A percentile compares a stretch with the other conserved stretches of the same genome.
Evolutionary conservation across 2,113 vertebrate genomes (phyloP).

Genomic region (Hipposideros armiger): DNA sequence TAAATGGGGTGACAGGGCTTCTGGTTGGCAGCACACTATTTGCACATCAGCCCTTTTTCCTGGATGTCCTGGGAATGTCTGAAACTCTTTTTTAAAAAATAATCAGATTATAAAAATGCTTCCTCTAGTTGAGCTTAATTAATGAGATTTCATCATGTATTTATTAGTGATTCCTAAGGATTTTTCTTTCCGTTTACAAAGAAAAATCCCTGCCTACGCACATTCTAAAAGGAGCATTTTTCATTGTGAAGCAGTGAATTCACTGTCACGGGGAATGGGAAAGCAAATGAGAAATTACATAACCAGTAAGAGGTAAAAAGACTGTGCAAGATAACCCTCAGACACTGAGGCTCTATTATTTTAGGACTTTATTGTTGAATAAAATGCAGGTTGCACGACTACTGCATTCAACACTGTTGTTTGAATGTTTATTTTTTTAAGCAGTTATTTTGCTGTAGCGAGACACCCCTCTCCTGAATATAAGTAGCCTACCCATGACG

Average conservation of each 20-base stretch:
- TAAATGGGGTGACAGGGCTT: not conserved
- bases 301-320: not conserved
- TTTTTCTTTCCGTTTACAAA: not conserved
- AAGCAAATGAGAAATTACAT: not conserved
- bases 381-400: not conserved
- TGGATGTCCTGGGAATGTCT: not conserved
- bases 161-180: not conserved
- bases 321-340: not conserved
- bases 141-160: not conserved
- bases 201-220: not conserved
- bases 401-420: not conserved
- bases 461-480: not conserved
- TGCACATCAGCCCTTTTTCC: not conserved
- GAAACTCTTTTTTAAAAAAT: not conserved
- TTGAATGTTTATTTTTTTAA: slow-evolving; percentile 10
- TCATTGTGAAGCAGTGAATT: not conserved
- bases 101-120: not conserved
- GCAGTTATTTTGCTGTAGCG: not conserved
- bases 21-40: not conserved
- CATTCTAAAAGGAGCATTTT: not conserved
- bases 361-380: not conserved
- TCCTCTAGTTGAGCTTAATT: not conserved
- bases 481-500: not conserved
- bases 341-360: not conserved
- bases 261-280: not conserved